Conservation (phyloP, 1,140 invertebrate genomes). For the Dendrolimus kikuchii region DNA sequence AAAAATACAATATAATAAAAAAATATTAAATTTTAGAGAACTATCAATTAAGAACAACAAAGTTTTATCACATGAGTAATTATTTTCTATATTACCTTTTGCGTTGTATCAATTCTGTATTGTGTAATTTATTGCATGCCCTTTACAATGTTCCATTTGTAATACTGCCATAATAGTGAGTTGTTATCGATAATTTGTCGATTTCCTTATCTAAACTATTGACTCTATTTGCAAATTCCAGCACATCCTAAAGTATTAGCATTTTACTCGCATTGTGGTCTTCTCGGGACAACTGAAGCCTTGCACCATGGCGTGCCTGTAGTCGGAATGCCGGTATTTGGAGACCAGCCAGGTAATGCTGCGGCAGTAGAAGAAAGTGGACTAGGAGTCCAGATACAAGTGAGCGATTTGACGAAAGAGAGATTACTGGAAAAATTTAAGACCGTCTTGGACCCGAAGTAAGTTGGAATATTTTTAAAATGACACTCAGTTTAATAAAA, state of each 20-base stretch:
- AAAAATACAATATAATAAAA: too few species aligned
- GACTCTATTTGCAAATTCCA: conserved; percentile 23
- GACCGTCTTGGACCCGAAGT: conserved; percentile 73
- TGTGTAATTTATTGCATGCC: too few species aligned
- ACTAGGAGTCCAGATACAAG: conserved; percentile 74
- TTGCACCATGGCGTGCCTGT: conserved; percentile 82
- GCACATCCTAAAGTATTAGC: conserved; percentile 79
- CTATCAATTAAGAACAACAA: too few species aligned
- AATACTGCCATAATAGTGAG: too few species aligned
- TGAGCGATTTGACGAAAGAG: conserved; percentile 73
- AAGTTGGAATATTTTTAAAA: conserved; percentile 27
- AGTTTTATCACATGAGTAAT: too few species aligned
- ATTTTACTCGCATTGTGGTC: conserved; percentile 83
- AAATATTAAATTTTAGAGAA: too few species aligned
- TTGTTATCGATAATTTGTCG: too few species aligned
- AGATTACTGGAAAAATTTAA: conserved; percentile 69
- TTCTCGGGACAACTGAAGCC: conserved; percentile 82
- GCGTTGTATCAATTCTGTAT: too few species aligned
- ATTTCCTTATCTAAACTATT: too few species aligned
- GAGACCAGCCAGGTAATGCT: conserved; percentile 78
- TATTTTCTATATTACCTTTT: too few species aligned
- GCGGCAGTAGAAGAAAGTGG: conserved; percentile 74
- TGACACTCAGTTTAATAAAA: too few species aligned
- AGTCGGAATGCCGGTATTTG: conserved; percentile 82
- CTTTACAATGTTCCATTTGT: too few species aligned